phyloP scores from a whole-genome alignment of 2,797 vertebrate species.

The Aulostomus chinensis region DNA sequence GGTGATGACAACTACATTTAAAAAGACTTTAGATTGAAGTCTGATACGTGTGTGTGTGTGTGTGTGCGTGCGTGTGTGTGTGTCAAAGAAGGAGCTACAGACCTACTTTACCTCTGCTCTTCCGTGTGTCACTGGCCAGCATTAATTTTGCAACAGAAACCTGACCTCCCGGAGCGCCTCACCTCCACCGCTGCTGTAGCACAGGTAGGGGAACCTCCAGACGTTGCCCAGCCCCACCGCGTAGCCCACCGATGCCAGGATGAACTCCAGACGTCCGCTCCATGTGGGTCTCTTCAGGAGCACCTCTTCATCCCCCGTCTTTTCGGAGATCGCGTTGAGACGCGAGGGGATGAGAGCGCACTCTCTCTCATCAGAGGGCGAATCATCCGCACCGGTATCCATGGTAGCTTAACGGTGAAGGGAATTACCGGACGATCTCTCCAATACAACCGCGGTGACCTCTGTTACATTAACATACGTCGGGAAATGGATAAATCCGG shows the following conservation, averaged over 20 bases:
- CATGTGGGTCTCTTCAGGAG: conserved; percentile 70
- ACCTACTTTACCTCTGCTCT: too few species aligned
- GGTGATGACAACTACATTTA: too few species aligned
- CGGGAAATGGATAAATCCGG: too few species aligned
- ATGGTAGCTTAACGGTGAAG: conserved; percentile 18
- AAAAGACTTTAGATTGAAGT: too few species aligned
- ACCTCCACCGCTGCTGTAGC: conserved; percentile 83
- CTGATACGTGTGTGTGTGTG: neutral
- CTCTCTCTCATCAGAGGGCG: conserved; percentile 18
- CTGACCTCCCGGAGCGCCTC: conserved; percentile 20
- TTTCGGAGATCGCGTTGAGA: neutral
- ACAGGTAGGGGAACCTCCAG: conserved; percentile 83
- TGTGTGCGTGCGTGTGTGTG: too few species aligned
- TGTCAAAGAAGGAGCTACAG: too few species aligned
- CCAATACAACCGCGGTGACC: too few species aligned
- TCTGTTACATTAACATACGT: too few species aligned
- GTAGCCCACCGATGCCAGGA: conserved; percentile 77
- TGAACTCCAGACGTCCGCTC: conserved; percentile 76
- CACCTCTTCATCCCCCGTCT: neutral
- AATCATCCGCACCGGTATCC: conserved; percentile 38
- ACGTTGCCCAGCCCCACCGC: conserved; percentile 81
- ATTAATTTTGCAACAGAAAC: too few species aligned
- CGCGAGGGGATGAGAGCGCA: conserved; percentile 6
- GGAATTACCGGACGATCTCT: too few species aligned
- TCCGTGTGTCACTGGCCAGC: too few species aligned